Conservation (phyloP, 2,113 vertebrate species). For the Rhinogobius similis region DNA sequence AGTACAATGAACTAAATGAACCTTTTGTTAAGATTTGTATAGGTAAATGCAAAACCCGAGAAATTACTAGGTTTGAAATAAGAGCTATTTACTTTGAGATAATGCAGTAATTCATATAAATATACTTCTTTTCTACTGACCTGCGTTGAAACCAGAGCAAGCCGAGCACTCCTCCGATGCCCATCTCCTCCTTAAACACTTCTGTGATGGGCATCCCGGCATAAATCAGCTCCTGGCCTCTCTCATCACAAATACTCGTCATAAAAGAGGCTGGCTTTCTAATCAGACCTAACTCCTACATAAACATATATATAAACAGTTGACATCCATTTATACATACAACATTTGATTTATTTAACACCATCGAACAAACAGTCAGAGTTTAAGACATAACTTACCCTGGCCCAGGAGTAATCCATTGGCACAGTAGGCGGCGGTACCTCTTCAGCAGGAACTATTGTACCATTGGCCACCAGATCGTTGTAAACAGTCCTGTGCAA, state of each 20-base stretch:
- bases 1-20: too few species aligned
- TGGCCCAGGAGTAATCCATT: slow-evolving; percentile 99
- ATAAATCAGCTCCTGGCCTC: slow-evolving; percentile 97
- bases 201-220: slow-evolving; percentile 98
- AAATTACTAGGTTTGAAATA: too few species aligned
- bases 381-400: slow-evolving; percentile 75
- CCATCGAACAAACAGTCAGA: not conserved
- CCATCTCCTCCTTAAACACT: slow-evolving; percentile 97
- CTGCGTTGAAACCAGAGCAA: slow-evolving; percentile 97
- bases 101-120: not conserved
- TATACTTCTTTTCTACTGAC: slow-evolving; percentile 61
- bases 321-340: not conserved
- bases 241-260: slow-evolving; percentile 97
- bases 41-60: too few species aligned
- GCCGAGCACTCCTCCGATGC: slow-evolving; percentile 93
- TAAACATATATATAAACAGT: not conserved
- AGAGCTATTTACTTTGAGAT: not conserved
- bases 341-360: not conserved
- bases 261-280: slow-evolving; percentile 98
- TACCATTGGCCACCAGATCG: slow-evolving; percentile 87
- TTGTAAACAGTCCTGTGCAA: slow-evolving; percentile 89
- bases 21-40: too few species aligned
- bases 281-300: slow-evolving; percentile 93
- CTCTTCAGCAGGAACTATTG: slow-evolving; percentile 91
- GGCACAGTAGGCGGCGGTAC: slow-evolving; percentile 96